These are phyloP conservation scores for Acanthosepion esculentum DNA, from an alignment of 2,888 invertebrate genomes.

Conservation along the genomic window DNA sequence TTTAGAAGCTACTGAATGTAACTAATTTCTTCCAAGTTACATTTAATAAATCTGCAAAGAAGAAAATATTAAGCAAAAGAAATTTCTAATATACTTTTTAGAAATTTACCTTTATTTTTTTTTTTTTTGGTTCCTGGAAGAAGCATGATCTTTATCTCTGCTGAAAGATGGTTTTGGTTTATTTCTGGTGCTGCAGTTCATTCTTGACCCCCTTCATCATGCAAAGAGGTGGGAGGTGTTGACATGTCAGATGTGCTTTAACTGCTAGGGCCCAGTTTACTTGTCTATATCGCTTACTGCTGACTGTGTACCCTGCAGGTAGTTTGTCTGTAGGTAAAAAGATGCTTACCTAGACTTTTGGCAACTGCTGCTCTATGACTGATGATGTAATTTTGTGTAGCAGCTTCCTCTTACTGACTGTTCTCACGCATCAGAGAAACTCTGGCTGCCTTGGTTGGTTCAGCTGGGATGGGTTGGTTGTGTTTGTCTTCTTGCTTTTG, in stretches of 20 bases:
- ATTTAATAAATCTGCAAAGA: too few species aligned
- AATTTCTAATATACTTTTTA: neutral
- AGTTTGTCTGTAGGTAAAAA: neutral
- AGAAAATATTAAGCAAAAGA: neutral
- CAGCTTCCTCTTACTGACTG: neutral
- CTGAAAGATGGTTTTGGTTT: neutral
- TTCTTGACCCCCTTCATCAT: slow-evolving; percentile 7
- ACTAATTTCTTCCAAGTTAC: too few species aligned
- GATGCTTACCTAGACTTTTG: neutral
- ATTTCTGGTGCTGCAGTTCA: neutral
- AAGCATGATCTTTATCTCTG: neutral
- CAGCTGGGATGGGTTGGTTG: neutral
- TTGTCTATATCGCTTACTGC: neutral
- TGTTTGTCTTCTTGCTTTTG: neutral
- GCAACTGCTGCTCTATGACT: neutral
- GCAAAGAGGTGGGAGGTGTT: neutral
- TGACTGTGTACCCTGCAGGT: too few species aligned
- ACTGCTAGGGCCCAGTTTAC: neutral
- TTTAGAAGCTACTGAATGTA: too few species aligned
- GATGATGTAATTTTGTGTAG: neutral
- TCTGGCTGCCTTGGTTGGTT: slow-evolving; percentile 5
- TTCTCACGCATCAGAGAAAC: neutral
- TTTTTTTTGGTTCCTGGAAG: neutral
- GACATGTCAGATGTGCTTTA: slow-evolving; percentile 20
- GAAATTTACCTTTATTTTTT: neutral